Base-by-base conservation (phyloP, 2,113 vertebrate genomes). In the Phoenicopterus ruber region DNA sequence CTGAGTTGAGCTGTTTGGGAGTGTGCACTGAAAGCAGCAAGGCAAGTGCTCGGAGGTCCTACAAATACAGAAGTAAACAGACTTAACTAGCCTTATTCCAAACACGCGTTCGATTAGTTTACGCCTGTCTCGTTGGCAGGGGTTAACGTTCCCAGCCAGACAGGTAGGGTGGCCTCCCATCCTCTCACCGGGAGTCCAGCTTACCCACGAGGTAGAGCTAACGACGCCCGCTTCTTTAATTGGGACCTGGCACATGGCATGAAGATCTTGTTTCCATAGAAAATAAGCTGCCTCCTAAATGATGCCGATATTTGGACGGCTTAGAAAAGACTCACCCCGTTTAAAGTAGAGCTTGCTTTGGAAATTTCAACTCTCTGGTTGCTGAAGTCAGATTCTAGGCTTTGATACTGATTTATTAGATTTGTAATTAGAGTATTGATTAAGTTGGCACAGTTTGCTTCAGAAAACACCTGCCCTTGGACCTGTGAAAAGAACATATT, bases 341-440 rank as follows among this genome's bases (percentile, higher is more conserved):
- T 99, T 96, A 99, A 99, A 81, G 99, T 98, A 96, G 98, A 98
- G 97, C 99, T 99, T 91, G 99, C 99, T 99, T 99, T 99, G 98
- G 98, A 99, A 95, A 99, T 99, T 97, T 99, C 99, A 97, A 98
- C 92, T 82, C 98, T 98, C 91, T 99, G 99, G 96, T 98, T 99
- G 59, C 98, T 98, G 91, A 99, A 99, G 84, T 99, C 99, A 10
- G 99, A 99, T 86, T 99, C 99, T 61, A 99, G 97, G 95, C 98
- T 99, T 97, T 99, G 99, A 98, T 99, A 99, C 19, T 99, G 99
- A 72, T 98, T 99, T 97, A 99, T 99, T 94, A 99, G 98, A 97
- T 99, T 99, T 49, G 99, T 98, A 95, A 99, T 99, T 97, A 99
- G 90, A 44, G 99, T 99, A 59, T 98, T 99, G 73, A 99, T 99